These are phyloP conservation scores for Thamnophis sirtalis DNA, from an alignment of 2,113 vertebrate genomes.

Conservation along the genomic window DNA sequence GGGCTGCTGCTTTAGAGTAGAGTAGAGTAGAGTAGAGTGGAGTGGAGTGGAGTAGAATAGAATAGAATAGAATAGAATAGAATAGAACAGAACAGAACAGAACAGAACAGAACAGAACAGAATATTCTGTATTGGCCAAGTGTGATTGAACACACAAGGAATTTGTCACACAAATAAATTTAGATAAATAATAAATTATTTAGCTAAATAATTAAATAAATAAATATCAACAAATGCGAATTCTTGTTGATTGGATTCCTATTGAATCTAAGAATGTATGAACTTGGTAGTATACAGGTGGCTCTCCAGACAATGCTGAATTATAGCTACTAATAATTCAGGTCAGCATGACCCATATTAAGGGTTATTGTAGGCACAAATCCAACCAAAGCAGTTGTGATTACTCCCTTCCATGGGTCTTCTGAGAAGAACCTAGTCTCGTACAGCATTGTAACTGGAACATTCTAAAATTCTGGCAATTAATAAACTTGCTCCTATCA, in stretches of 20 bases:
- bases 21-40: too few species aligned
- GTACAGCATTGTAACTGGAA: not conserved
- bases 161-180: too few species aligned
- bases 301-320: not conserved
- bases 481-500: not conserved
- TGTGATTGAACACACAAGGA: too few species aligned
- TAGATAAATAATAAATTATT: too few species aligned
- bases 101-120: too few species aligned
- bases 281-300: not conserved
- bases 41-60: too few species aligned
- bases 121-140: too few species aligned
- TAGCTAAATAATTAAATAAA: too few species aligned
- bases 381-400: not conserved
- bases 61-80: too few species aligned
- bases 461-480: not conserved
- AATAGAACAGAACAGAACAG: too few species aligned
- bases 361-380: not conserved
- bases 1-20: not conserved
- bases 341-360: not conserved
- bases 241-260: not conserved
- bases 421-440: not conserved
- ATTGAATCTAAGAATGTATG: not conserved
- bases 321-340: not conserved
- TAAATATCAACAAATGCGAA: not conserved
- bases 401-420: not conserved